A percentile compares a stretch with the other conserved stretches of the same genome.
phyloP scores from a whole-genome alignment of 2,113 vertebrate species.

The Brachyistius frenatus region DNA sequence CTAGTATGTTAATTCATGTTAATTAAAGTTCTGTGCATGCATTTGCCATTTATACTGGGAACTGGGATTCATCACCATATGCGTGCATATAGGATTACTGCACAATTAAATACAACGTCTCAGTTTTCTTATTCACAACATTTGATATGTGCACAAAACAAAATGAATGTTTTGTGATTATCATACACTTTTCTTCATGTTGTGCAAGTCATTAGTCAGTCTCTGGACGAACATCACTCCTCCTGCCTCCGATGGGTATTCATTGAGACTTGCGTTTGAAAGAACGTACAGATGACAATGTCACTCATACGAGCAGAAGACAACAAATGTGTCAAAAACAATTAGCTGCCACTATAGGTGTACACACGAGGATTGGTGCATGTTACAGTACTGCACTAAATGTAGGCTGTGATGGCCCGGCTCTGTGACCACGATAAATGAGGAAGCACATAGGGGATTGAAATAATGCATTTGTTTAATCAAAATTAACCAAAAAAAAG shows the following conservation, averaged over 20 bases:
- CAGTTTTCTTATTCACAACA: neutral
- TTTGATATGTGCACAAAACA: slow-evolving; percentile 12
- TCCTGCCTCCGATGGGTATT: neutral
- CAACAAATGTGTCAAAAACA: neutral
- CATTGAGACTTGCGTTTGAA: neutral
- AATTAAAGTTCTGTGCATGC: slow-evolving; percentile 43
- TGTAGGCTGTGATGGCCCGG: too few species aligned
- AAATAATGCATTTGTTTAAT: too few species aligned
- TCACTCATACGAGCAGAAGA: neutral
- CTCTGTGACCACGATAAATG: too few species aligned
- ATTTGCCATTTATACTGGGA: slow-evolving; percentile 25
- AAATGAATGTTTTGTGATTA: slow-evolving; percentile 31
- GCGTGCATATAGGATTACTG: slow-evolving; percentile 13
- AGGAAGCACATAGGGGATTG: too few species aligned
- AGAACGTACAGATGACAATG: neutral
- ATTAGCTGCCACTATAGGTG: neutral
- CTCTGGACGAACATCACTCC: neutral
- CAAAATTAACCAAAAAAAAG: too few species aligned
- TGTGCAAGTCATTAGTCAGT: neutral
- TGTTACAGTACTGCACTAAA: neutral
- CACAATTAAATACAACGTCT: slow-evolving; percentile 18
- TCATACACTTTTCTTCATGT: neutral
- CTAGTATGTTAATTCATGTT: slow-evolving; percentile 62
- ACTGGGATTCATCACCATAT: slow-evolving; percentile 39
- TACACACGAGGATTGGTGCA: neutral